Conservation (phyloP, 2,113 vertebrate genomes). For the Callorhinus ursinus region DNA sequence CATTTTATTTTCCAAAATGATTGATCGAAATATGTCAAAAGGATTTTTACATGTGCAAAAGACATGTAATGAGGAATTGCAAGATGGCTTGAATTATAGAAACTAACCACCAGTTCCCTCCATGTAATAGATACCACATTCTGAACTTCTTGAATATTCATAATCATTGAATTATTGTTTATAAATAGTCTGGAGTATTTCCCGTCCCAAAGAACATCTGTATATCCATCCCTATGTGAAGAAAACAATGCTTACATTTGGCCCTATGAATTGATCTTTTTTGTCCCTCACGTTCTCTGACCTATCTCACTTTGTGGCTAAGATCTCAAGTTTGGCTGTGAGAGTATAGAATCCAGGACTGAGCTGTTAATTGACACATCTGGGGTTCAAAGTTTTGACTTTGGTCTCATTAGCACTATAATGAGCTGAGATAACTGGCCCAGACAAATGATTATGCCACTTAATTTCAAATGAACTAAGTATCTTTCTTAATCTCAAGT, state of each 20-base stretch:
- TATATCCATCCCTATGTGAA: not conserved
- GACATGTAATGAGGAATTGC: not conserved
- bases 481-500: not conserved
- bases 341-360: not conserved
- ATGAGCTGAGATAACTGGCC: not conserved
- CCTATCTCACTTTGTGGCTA: not conserved
- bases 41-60: slow-evolving; percentile 10
- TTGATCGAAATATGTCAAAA: not conserved
- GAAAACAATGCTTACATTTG: not conserved
- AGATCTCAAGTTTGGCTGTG: not conserved
- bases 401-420: not conserved
- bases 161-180: slow-evolving; percentile 38
- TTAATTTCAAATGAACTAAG: not conserved
- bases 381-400: not conserved
- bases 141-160: slow-evolving; percentile 35
- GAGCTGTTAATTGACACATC: not conserved
- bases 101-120: not conserved
- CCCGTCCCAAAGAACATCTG: not conserved
- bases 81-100: slow-evolving; percentile 24
- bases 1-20: not conserved
- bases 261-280: not conserved
- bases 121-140: slow-evolving; percentile 44
- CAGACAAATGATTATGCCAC: not conserved
- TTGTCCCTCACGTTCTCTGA: not conserved
- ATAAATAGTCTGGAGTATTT: slow-evolving; percentile 5